These are phyloP conservation scores for Nymphicus hollandicus DNA, from an alignment of 2,113 vertebrate species.

Conservation along the genomic window DNA sequence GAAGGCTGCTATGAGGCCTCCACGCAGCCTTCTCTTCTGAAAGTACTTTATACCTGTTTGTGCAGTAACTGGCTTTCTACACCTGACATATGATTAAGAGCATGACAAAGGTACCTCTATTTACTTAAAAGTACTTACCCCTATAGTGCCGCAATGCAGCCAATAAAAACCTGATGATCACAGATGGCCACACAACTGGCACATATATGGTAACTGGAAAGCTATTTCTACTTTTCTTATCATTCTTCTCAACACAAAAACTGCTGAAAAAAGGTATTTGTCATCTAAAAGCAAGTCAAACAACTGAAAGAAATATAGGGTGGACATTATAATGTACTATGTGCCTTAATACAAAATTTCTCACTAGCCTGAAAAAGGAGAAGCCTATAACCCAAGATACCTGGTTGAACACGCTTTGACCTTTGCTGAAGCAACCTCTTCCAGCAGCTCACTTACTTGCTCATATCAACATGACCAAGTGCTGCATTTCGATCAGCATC, in stretches of 20 bases:
- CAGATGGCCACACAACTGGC: not conserved
- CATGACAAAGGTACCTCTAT: not conserved
- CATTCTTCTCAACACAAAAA: not conserved
- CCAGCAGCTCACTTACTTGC: not conserved
- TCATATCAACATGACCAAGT: not conserved
- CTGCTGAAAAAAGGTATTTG: not conserved
- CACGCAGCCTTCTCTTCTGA: not conserved
- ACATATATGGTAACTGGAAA: not conserved
- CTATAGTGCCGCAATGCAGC: not conserved
- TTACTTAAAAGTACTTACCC: not conserved
- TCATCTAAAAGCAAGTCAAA: not conserved
- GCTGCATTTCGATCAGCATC: not conserved
- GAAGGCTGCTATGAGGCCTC: not conserved
- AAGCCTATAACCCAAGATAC: rapidly evolving
- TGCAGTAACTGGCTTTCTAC: not conserved
- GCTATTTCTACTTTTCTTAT: not conserved
- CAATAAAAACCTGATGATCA: not conserved
- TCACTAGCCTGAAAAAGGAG: not conserved
- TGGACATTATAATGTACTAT: not conserved
- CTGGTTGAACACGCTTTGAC: not conserved
- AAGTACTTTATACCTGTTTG: not conserved
- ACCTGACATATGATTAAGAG: not conserved
- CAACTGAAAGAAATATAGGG: not conserved
- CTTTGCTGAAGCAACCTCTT: not conserved
- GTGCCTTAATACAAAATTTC: not conserved